Conservation (phyloP, 2,888 invertebrate genomes). For the Lissocephala sabroskyi region DNA sequence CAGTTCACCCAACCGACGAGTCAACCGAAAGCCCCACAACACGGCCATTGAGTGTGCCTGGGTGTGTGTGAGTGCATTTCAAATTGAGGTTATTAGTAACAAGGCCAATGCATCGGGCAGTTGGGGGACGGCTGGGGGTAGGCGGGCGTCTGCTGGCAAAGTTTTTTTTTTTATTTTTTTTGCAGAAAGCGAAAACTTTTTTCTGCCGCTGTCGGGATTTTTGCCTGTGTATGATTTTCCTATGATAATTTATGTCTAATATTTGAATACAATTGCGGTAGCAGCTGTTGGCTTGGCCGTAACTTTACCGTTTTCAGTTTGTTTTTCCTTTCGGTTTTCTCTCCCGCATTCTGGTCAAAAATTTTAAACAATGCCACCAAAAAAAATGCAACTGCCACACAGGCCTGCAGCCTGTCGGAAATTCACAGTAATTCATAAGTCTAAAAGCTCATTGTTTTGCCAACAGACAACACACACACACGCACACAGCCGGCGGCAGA, state of each 20-base stretch:
- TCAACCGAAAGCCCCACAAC: slow-evolving; percentile 10
- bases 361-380: too few relatives aligned
- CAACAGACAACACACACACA: slow-evolving; percentile 1
- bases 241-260: slow-evolving; percentile 59
- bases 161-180: too few relatives aligned
- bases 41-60: slow-evolving; percentile 13
- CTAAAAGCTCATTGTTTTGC: slow-evolving; percentile 28
- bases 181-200: slow-evolving; percentile 46
- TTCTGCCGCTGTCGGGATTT: slow-evolving; percentile 8
- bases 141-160: slow-evolving; percentile 5
- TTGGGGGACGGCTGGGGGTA: background rate
- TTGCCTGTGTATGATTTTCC: slow-evolving; percentile 27
- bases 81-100: slow-evolving; percentile 65
- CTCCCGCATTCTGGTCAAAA: too few relatives aligned
- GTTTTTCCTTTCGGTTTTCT: too few relatives aligned
- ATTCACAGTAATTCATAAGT: slow-evolving; percentile 33
- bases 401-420: slow-evolving; percentile 27
- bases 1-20: too few relatives aligned
- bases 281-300: slow-evolving; percentile 8
- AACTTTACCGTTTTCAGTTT: too few relatives aligned
- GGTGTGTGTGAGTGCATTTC: slow-evolving; percentile 23
- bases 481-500: background rate
- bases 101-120: slow-evolving; percentile 39
- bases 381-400: slow-evolving; percentile 8
- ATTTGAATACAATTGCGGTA: slow-evolving; percentile 55